These are phyloP conservation scores for Hyposoter didymator DNA, from an alignment of 2,888 invertebrate genomes.

Conservation along the genomic window DNA sequence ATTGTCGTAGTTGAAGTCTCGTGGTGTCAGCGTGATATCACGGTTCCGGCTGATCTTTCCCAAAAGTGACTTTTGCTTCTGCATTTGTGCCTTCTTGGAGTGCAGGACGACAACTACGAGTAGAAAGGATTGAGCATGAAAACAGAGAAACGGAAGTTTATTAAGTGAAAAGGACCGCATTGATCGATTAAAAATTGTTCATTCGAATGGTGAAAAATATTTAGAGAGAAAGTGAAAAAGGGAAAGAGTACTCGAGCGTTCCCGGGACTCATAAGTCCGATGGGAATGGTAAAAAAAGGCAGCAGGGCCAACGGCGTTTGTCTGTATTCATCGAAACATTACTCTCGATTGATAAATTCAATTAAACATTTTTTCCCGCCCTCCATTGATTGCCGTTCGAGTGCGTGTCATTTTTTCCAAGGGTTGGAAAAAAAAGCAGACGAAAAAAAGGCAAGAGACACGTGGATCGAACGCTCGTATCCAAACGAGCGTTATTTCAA, in stretches of 20 bases:
- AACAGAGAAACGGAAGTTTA: neutral
- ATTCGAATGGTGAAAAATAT: slow-evolving; percentile 7
- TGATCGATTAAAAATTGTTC: neutral
- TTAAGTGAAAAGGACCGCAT: neutral
- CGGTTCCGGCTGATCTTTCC: slow-evolving; percentile 79
- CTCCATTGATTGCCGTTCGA: slow-evolving; percentile 10
- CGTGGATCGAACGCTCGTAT: neutral
- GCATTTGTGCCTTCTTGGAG: slow-evolving; percentile 77
- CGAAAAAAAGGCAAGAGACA: neutral
- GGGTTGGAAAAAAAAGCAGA: neutral
- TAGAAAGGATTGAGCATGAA: neutral
- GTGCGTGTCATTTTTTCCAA: slow-evolving; percentile 21
- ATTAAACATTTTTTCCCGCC: slow-evolving; percentile 64
- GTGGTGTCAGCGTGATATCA: slow-evolving; percentile 88
- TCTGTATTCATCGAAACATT: slow-evolving; percentile 52
- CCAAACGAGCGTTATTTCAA: neutral
- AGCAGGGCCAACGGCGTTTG: neutral
- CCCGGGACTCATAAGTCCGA: neutral
- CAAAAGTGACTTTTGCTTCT: slow-evolving; percentile 77
- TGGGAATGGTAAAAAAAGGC: slow-evolving; percentile 6
- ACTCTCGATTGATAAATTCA: slow-evolving; percentile 72
- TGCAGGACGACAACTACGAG: slow-evolving; percentile 72
- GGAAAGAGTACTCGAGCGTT: neutral
- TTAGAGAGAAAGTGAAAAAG: neutral
- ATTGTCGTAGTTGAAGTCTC: slow-evolving; percentile 92